Evolutionary conservation across 2,113 vertebrate species (phyloP).

Genomic region (Menura novaehollandiae): DNA sequence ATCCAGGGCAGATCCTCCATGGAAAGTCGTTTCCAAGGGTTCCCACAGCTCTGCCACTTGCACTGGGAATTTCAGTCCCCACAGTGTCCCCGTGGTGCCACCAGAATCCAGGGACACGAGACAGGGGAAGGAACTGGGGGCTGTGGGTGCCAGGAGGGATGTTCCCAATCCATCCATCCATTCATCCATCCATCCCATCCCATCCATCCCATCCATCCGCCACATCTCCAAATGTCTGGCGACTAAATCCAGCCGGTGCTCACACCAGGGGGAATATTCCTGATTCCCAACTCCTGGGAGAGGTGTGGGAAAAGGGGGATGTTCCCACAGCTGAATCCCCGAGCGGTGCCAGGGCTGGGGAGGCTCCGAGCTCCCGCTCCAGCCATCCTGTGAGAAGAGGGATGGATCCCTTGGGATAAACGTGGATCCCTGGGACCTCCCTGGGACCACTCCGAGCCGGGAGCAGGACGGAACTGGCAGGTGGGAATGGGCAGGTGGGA

Average conservation of each 20-base stretch:
- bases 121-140: not conserved
- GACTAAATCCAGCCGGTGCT: slow-evolving; percentile 37
- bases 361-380: not conserved
- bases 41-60: accelerated
- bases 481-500: no score
- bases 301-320: not conserved
- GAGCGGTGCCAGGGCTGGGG: not conserved
- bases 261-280: slow-evolving; percentile 67
- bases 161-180: not conserved
- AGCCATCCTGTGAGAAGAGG: not conserved
- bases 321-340: not conserved
- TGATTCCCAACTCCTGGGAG: not conserved
- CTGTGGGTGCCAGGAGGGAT: not conserved
- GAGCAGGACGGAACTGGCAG: accelerated
- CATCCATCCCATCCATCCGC: not conserved
- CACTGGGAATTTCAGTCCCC: not conserved
- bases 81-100: accelerated
- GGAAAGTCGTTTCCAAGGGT: not conserved
- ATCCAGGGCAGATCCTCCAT: not conserved
- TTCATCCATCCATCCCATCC: not conserved
- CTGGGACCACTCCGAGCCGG: accelerated
- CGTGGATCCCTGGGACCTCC: not conserved
- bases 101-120: accelerated
- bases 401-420: not conserved
- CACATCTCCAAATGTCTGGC: slow-evolving; percentile 43